Conservation (phyloP, 2,113 vertebrate genomes). For the Pongo abelii region DNA sequence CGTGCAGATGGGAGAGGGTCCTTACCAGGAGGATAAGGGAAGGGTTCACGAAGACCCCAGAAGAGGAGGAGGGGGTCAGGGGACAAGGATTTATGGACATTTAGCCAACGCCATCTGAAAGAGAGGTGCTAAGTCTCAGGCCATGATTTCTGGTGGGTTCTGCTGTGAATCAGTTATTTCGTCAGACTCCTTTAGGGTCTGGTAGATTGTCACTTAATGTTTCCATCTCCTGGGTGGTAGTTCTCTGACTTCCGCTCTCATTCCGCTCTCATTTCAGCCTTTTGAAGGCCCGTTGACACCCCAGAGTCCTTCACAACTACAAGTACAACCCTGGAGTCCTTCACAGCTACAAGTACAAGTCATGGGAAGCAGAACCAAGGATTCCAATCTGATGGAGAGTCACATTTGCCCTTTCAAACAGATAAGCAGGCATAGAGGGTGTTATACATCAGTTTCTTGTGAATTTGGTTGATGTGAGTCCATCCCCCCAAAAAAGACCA, state of each 20-base stretch:
- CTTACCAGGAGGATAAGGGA: neutral
- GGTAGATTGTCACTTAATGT: fast-evolving
- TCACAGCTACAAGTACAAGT: neutral
- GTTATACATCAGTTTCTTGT: neutral
- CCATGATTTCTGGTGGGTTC: neutral
- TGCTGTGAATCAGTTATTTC: neutral
- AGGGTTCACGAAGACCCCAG: neutral
- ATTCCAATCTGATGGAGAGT: neutral
- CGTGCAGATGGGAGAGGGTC: neutral
- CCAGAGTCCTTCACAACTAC: neutral
- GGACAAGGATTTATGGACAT: neutral
- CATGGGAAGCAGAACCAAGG: neutral
- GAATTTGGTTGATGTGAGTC: neutral
- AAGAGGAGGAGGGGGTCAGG: neutral
- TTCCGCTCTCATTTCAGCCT: neutral
- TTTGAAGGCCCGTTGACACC: neutral
- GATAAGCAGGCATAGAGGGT: neutral
- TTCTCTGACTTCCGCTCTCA: neutral
- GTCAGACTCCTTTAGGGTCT: neutral
- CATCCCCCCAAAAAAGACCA: neutral
- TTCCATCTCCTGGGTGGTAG: neutral
- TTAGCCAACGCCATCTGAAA: neutral
- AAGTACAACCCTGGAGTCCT: neutral
- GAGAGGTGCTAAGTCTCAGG: neutral
- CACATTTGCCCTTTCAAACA: neutral